phyloP scores from a whole-genome alignment of 2,797 vertebrate species.

The Acanthurus leucopareius region DNA sequence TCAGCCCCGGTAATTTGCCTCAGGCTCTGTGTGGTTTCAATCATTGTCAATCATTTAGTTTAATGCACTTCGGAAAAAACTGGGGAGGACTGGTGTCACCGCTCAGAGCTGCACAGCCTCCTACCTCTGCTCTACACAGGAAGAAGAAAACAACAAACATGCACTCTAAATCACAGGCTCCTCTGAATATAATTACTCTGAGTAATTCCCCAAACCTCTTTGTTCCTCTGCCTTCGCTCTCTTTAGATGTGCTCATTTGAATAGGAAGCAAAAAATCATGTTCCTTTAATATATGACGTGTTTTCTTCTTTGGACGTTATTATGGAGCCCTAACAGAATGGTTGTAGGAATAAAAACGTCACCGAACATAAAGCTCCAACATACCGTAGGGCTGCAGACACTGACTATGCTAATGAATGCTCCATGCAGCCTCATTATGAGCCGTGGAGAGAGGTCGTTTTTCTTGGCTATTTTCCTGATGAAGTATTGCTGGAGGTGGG shows the following conservation, averaged over 20 bases:
- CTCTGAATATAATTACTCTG: conserved; percentile 78
- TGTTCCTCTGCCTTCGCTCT: conserved; percentile 47
- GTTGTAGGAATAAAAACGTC: conserved; percentile 80
- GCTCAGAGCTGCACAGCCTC: conserved; percentile 49
- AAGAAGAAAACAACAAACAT: conserved; percentile 72
- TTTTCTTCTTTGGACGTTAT: conserved; percentile 78
- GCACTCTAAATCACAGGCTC: conserved; percentile 72
- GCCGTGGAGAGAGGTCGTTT: conserved; percentile 74
- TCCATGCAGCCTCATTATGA: conserved; percentile 82
- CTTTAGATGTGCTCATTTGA: conserved; percentile 80
- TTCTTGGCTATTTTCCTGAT: conserved; percentile 78
- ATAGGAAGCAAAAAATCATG: conserved; percentile 72
- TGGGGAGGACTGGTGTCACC: conserved; percentile 52
- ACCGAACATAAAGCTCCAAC: conserved; percentile 75
- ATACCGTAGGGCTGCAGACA: conserved; percentile 72
- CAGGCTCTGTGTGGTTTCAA: conserved; percentile 68
- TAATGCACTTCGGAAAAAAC: conserved; percentile 70
- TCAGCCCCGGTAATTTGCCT: conserved; percentile 65
- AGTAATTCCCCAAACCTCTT: conserved; percentile 71
- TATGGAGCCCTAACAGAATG: conserved; percentile 78
- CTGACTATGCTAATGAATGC: conserved; percentile 83
- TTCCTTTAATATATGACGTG: conserved; percentile 78
- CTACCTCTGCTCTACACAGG: conserved; percentile 58
- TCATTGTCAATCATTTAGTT: conserved; percentile 79
- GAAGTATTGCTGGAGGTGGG: conserved; percentile 70